A percentile compares a stretch with the other conserved stretches of the same genome.
Evolutionary conservation across 2,113 vertebrate species (phyloP).

Genomic region (Vulpes ferrilata): DNA sequence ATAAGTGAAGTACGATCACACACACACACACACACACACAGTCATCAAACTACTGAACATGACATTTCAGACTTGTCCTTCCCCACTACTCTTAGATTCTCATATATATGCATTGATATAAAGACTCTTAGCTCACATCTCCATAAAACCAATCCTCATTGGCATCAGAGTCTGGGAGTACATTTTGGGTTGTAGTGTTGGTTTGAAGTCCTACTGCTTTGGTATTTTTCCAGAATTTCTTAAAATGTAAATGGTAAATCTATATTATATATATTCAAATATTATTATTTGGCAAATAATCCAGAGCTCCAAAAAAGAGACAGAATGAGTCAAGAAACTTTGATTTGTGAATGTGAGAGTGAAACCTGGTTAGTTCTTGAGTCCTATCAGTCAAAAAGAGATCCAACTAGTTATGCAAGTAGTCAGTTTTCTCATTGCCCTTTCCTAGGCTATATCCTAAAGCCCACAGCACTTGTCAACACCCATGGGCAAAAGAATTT

Average conservation of each 20-base stretch:
- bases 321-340: neutral
- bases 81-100: neutral
- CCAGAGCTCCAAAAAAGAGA: neutral
- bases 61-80: neutral
- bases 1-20: neutral
- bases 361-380: neutral
- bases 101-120: neutral
- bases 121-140: neutral
- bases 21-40: neutral
- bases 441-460: neutral
- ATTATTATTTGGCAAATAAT: neutral
- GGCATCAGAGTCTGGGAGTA: neutral
- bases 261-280: constrained; percentile 23
- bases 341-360: neutral
- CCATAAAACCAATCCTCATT: neutral
- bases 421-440: neutral
- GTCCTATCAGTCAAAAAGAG: neutral
- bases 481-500: neutral
- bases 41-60: neutral
- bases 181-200: neutral
- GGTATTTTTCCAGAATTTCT: constrained; percentile 47
- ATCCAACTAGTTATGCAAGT: constrained; percentile 7
- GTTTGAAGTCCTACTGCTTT: constrained; percentile 22
- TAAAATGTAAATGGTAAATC: neutral
- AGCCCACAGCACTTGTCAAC: neutral